These are phyloP conservation scores for Orcinus orca DNA, from an alignment of 2,113 vertebrate genomes.

Conservation along the genomic window DNA sequence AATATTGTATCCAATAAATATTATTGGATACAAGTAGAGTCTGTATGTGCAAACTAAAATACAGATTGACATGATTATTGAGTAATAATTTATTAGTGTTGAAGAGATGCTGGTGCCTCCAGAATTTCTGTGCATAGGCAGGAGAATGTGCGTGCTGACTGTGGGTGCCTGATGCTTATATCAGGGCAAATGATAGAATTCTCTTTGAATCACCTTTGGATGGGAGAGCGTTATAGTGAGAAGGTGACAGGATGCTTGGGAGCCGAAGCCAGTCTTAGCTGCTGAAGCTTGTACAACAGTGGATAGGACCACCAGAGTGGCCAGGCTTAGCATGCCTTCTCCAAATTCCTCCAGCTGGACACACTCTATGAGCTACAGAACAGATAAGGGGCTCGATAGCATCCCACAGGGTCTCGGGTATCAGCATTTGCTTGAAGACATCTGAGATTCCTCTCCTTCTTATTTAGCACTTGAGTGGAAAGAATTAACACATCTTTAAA, in stretches of 20 bases:
- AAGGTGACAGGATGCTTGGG: neutral
- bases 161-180: neutral
- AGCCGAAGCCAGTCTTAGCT: neutral
- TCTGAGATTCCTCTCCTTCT: neutral
- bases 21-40: neutral
- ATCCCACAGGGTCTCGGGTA: neutral
- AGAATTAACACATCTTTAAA: slow-evolving; percentile 6
- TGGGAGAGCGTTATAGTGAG: neutral
- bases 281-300: neutral
- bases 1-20: too few relatives aligned
- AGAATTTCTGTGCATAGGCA: neutral
- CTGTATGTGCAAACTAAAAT: neutral
- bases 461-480: neutral
- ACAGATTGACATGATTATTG: neutral
- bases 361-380: neutral
- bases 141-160: neutral
- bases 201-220: neutral
- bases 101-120: neutral
- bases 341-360: neutral
- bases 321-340: neutral
- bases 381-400: neutral
- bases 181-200: neutral
- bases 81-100: neutral
- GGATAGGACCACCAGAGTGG: neutral
- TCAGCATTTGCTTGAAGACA: neutral